Evolutionary conservation across 1,140 invertebrate genomes (phyloP).

Genomic region (Brachionus plicatilis): DNA sequence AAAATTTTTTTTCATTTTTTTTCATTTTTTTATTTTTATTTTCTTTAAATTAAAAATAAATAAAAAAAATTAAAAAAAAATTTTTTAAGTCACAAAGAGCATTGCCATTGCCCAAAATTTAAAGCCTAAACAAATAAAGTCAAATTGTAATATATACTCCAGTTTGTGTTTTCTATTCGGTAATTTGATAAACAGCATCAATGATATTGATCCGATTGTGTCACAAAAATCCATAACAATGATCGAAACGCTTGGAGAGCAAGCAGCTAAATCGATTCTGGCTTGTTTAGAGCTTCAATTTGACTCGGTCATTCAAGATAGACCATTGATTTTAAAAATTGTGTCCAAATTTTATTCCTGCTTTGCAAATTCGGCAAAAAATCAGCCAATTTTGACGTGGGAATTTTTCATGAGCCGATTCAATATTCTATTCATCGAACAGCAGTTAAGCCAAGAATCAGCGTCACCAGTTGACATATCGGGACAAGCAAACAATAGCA

Average conservation of each 20-base stretch:
- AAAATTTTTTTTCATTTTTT: background rate
- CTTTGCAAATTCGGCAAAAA: constrained; percentile 65
- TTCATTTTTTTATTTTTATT: background rate
- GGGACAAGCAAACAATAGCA: background rate
- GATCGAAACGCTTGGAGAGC: constrained; percentile 85
- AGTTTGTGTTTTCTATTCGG: constrained; percentile 91
- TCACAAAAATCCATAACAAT: constrained; percentile 86
- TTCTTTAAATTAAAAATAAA: no score
- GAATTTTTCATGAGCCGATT: constrained; percentile 97
- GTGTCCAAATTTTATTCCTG: constrained; percentile 89
- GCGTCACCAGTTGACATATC: constrained; percentile 1
- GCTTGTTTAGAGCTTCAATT: constrained; percentile 65
- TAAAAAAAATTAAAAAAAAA: background rate
- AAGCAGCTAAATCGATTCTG: constrained; percentile 62
- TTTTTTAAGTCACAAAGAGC: constrained; percentile 74
- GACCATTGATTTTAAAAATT: constrained; percentile 84
- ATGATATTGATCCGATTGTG: constrained; percentile 87
- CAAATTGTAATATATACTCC: constrained; percentile 78
- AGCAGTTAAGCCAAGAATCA: constrained; percentile 65
- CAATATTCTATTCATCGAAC: constrained; percentile 88
- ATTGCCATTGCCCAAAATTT: constrained; percentile 85
- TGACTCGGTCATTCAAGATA: constrained; percentile 79
- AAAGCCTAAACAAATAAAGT: constrained; percentile 76
- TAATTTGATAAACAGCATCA: constrained; percentile 87
- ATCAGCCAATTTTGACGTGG: constrained; percentile 80